A percentile compares a stretch with the other conserved stretches of the same genome.
Evolutionary conservation across 2,888 invertebrate species (phyloP).

Genomic region (Polia nebulosa): DNA sequence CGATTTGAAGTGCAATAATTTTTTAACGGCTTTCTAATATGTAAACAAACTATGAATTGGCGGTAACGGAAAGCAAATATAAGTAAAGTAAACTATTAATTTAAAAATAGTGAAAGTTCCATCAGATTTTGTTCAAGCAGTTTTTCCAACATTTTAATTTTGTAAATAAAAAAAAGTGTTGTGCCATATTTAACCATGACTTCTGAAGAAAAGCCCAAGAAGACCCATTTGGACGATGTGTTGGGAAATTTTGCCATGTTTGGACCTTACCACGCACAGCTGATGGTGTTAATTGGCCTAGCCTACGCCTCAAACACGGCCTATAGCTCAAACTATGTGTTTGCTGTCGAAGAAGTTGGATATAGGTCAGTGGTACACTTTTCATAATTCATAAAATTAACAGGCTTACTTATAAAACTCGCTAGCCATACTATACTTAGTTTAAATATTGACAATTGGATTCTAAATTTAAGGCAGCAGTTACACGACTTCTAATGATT

Average conservation of each 20-base stretch:
- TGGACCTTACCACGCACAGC: constrained; percentile 90
- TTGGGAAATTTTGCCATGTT: constrained; percentile 88
- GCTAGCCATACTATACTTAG: too few species aligned
- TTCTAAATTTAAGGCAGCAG: too few species aligned
- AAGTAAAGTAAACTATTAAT: neutral
- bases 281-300: constrained; percentile 89
- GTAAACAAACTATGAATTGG: neutral
- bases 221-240: constrained; percentile 80
- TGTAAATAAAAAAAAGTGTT: neutral
- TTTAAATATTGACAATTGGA: too few species aligned
- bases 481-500: too few species aligned
- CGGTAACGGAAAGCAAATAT: neutral
- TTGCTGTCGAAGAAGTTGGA: constrained; percentile 91
- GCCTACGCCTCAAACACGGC: constrained; percentile 91
- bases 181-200: constrained; percentile 28
- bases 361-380: constrained; percentile 80
- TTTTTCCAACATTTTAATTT: neutral
- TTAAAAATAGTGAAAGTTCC: neutral
- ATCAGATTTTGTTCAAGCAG: neutral
- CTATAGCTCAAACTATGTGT: constrained; percentile 92
- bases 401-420: too few species aligned
- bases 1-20: neutral
- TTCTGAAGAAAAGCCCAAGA: constrained; percentile 46
- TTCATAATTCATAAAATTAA: neutral
- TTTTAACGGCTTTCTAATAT: too few species aligned